Conservation (phyloP, 2,797 vertebrate genomes). For the Margarornis squamiger region DNA sequence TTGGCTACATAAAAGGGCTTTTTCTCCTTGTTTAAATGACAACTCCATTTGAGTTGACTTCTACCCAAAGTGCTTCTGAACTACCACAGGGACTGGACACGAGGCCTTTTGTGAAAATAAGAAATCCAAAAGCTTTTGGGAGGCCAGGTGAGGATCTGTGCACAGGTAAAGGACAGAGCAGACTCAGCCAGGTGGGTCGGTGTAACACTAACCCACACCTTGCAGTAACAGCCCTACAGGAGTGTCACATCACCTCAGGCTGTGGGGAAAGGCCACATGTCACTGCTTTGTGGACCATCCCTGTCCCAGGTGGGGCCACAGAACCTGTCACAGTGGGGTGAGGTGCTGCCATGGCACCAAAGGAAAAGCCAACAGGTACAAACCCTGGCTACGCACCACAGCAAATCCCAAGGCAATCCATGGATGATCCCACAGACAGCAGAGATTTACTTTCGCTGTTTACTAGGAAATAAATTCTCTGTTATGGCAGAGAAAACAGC, state of each 20-base stretch:
- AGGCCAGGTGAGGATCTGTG: neutral
- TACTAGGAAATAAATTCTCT: neutral
- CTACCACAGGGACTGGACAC: rapidly evolving
- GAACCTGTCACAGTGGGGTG: neutral
- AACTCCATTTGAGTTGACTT: neutral
- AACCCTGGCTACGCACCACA: rapidly evolving
- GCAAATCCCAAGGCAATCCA: neutral
- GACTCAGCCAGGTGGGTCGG: neutral
- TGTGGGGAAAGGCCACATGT: neutral
- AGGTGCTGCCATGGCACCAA: neutral
- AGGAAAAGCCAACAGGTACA: neutral
- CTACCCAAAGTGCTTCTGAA: rapidly evolving
- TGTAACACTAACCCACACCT: rapidly evolving
- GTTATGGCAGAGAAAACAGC: neutral
- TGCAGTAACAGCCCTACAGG: rapidly evolving
- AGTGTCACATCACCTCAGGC: rapidly evolving
- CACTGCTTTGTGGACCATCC: neutral
- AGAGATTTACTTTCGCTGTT: neutral
- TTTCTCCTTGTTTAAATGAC: neutral
- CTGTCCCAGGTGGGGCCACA: neutral
- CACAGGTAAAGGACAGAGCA: neutral
- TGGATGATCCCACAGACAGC: neutral
- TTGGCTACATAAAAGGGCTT: neutral
- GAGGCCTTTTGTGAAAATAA: neutral
- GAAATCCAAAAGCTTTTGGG: neutral